These are phyloP conservation scores for Phyllotreta cruciferae DNA, from an alignment of 2,888 invertebrate species.

Conservation along the genomic window DNA sequence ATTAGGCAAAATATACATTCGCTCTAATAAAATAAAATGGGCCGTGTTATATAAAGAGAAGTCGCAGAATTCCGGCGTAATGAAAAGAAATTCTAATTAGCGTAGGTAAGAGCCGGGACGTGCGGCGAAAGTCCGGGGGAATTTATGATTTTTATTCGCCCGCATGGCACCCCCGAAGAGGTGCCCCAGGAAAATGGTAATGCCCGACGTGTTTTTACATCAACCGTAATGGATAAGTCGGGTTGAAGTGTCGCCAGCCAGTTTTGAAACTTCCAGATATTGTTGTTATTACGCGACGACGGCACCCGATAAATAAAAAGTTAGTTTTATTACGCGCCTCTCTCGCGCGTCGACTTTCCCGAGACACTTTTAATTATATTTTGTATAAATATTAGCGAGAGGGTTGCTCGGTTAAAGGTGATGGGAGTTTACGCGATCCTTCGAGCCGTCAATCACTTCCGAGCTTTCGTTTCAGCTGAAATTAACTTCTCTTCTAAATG, in stretches of 20 bases:
- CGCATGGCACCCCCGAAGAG: constrained; percentile 25
- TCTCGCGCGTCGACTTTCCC: constrained; percentile 5
- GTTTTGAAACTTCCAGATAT: constrained; percentile 39
- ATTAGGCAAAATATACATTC: too few species aligned
- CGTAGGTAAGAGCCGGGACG: constrained; percentile 46
- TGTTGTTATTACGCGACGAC: constrained; percentile 23
- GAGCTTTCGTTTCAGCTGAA: too few species aligned
- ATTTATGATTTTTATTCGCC: constrained; percentile 50
- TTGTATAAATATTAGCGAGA: constrained; percentile 4
- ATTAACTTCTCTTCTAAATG: too few species aligned
- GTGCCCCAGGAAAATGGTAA: constrained; percentile 48
- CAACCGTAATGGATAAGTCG: constrained; percentile 51
- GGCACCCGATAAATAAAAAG: constrained; percentile 42
- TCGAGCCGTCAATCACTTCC: too few species aligned
- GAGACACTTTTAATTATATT: constrained; percentile 21
- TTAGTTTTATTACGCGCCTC: constrained; percentile 36
- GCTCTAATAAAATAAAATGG: too few species aligned
- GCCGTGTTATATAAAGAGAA: not conserved
- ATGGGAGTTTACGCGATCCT: too few species aligned
- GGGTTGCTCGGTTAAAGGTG: too few species aligned
- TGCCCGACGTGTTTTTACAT: constrained; percentile 50
- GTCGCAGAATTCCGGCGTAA: not conserved
- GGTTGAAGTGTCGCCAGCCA: constrained; percentile 42
- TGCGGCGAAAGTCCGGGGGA: constrained; percentile 41
- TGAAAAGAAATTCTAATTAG: constrained; percentile 22